Evolutionary conservation across 1,140 invertebrate genomes (phyloP), one percentile per base, ranked within the genome.

Genomic region (Drosophila gunungcola): DNA sequence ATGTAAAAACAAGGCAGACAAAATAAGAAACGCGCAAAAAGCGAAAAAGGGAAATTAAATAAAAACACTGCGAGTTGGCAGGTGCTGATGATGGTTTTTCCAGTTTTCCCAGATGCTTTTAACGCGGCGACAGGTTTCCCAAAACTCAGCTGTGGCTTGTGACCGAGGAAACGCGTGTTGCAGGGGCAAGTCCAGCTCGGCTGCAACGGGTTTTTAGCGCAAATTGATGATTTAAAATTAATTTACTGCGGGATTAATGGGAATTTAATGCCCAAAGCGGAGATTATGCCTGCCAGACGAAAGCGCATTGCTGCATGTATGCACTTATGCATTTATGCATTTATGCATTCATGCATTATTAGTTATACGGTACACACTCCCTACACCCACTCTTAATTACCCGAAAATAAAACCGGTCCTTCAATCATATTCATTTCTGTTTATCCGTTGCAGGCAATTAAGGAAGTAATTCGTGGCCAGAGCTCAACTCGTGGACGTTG

Each of bases 401-500:
- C 73, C 25, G 86, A 78, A 85, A 78, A 67, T 73, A 63, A 74
- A 79, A 75, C 49, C 45, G 46, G 74, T 81, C 78, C 58, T 2
- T 42, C 46, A 39, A 9, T 69, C 27, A 61, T 29, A 62, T 34
- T 77, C 38, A 70, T 62, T 45, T 68, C n/a, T 78, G 34, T 74
- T 58, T 69, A 60, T 80, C 69, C 73, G 58, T 88, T 84, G 73
- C 84, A 88, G 84, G 84, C 84, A 88, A 88, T 88, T 88, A 88
- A 88, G 84, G 84, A 88, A 88, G 84, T 88, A 73, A 88, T 89
- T 88, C 83, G 84, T 74, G 82, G 57, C 78, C 70, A 39, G 48
- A 49, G 45, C 41, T 56, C 36, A 53, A 58, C 51, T 68, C 70
- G 49, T 69, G 58, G 73, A 43, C 67, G 69, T 63, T 45, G 67